Conservation (phyloP, 2,888 invertebrate species). For the Prionchulus punctatus region DNA sequence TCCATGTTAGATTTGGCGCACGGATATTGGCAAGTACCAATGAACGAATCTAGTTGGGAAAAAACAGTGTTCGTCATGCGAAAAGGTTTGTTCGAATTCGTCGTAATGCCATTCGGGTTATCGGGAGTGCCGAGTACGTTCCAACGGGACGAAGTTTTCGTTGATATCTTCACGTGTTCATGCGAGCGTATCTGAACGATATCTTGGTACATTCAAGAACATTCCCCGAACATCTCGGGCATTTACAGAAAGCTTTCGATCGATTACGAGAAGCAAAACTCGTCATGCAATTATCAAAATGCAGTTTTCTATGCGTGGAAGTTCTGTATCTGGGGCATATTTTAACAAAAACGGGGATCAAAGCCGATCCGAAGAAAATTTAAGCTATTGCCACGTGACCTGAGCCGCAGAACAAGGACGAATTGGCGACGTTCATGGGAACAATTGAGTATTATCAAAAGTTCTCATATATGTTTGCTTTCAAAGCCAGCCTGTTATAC, state of each 20-base stretch:
- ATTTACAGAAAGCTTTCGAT: constrained; percentile 1
- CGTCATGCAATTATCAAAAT: background rate
- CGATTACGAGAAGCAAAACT: background rate
- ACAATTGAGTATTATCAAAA: background rate
- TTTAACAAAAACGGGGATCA: background rate
- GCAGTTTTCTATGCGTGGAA: background rate
- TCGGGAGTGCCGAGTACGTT: background rate
- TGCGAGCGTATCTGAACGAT: background rate
- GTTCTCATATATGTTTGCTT: background rate
- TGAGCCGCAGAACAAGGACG: background rate
- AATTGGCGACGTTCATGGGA: background rate
- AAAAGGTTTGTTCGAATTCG: background rate
- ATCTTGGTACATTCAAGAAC: background rate
- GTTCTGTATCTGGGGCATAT: background rate
- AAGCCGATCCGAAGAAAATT: background rate
- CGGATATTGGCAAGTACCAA: constrained; percentile 1
- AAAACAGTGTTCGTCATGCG: background rate
- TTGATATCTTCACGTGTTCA: background rate
- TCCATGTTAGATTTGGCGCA: background rate
- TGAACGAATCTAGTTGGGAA: background rate
- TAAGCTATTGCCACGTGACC: background rate
- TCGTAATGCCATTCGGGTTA: background rate
- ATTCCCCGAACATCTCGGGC: background rate
- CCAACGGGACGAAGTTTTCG: background rate
- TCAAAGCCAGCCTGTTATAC: background rate